A percentile compares a stretch with the other conserved stretches of the same genome.
These are phyloP conservation scores for Melanaphis sacchari DNA, from an alignment of 1,140 invertebrate genomes.

Conservation along the genomic window DNA sequence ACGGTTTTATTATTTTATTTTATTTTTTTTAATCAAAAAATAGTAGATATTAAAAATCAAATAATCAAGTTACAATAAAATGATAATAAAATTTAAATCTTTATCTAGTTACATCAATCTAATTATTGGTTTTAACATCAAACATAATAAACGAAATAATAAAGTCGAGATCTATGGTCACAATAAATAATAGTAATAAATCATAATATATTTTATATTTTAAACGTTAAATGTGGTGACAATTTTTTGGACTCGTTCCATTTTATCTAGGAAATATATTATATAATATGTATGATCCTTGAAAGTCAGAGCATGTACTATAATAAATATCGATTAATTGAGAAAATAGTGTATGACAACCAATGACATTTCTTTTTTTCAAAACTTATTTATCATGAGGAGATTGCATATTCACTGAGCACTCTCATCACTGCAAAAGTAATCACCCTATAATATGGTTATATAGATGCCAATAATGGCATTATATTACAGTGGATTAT, in stretches of 20 bases:
- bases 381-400: not conserved
- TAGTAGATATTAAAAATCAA: too few relatives aligned
- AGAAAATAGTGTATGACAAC: not conserved
- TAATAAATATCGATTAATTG: not conserved
- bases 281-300: not conserved
- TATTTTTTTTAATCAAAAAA: not conserved
- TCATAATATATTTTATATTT: not conserved
- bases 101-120: not conserved
- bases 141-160: too few relatives aligned
- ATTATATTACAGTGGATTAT: too few relatives aligned
- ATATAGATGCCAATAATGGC: not conserved
- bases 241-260: not conserved
- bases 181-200: not conserved
- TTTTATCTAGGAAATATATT: not conserved
- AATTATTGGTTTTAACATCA: not conserved
- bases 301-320: not conserved
- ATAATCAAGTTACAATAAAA: not conserved
- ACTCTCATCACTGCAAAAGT: not conserved
- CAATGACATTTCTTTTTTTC: not conserved
- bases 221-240: not conserved
- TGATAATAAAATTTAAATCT: not conserved
- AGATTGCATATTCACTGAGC: not conserved
- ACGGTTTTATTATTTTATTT: not conserved
- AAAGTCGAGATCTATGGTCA: not conserved
- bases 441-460: not conserved